A percentile compares a stretch with the other conserved stretches of the same genome.
Evolutionary conservation across 1,140 invertebrate species (phyloP).

Genomic region (Pseudomyrmex dendroicus): DNA sequence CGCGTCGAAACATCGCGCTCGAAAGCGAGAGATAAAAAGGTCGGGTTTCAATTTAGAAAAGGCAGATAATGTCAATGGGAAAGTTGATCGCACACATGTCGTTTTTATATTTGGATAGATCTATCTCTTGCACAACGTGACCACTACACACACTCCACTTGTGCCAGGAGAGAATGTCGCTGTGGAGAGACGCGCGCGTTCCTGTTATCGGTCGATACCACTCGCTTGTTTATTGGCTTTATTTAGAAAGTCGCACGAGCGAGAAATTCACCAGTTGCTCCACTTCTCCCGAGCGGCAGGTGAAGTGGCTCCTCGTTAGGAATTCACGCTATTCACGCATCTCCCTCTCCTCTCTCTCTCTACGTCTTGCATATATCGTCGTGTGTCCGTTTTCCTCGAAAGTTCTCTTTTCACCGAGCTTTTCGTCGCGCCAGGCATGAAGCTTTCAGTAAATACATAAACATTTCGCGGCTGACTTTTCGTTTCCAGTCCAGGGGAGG

Average conservation of each 20-base stretch:
- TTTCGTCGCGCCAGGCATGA: neutral
- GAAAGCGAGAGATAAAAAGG: neutral
- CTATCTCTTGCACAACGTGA: neutral
- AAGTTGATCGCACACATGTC: too few species aligned
- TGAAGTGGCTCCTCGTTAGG: conserved; percentile 73
- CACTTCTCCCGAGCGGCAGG: conserved; percentile 30
- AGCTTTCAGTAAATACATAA: conserved; percentile 51
- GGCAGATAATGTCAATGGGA: neutral
- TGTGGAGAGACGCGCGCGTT: conserved; percentile 13
- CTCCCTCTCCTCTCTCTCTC: neutral
- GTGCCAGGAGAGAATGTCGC: neutral
- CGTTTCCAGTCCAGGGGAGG: conserved; percentile 15
- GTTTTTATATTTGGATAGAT: neutral
- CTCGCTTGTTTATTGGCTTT: conserved; percentile 61
- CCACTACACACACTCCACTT: neutral
- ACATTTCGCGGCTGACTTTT: conserved; percentile 34
- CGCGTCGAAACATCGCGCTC: neutral
- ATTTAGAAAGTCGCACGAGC: conserved; percentile 63
- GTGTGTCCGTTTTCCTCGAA: neutral
- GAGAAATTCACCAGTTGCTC: conserved; percentile 72
- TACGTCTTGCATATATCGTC: neutral
- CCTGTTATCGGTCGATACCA: conserved; percentile 59
- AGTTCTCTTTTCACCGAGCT: conserved; percentile 8
- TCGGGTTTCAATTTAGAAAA: neutral
- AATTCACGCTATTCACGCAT: conserved; percentile 68